Conservation (phyloP, 2,797 vertebrate species). For the Chloroceryle inda region DNA sequence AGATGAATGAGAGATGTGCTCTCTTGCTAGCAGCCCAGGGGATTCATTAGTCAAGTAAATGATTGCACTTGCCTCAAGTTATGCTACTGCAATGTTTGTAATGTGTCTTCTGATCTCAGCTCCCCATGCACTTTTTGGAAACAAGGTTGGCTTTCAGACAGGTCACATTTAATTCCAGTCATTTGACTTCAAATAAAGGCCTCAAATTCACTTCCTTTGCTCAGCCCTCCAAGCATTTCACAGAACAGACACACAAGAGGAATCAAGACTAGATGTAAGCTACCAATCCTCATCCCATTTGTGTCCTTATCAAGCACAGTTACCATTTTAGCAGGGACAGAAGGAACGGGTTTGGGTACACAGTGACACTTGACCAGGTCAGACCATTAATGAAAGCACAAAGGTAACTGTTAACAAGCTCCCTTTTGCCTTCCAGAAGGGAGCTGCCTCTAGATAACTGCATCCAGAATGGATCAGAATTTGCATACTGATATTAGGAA, state of each 20-base stretch:
- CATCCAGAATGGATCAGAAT: neutral
- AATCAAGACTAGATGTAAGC: neutral
- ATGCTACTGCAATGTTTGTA: slow-evolving; percentile 73
- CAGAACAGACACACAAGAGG: neutral
- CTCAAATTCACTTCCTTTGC: neutral
- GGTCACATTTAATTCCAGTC: slow-evolving; percentile 61
- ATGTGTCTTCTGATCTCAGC: slow-evolving; percentile 58
- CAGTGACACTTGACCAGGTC: neutral
- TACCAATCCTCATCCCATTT: neutral
- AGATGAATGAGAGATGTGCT: slow-evolving; percentile 64
- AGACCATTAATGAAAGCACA: neutral
- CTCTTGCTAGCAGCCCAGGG: slow-evolving; percentile 65
- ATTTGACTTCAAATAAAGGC: slow-evolving; percentile 50
- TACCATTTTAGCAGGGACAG: neutral
- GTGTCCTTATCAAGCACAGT: neutral
- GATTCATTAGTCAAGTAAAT: slow-evolving; percentile 77
- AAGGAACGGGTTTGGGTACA: neutral
- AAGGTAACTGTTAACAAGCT: neutral
- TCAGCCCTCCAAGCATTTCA: neutral
- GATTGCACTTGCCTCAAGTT: slow-evolving; percentile 70
- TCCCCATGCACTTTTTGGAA: slow-evolving; percentile 45
- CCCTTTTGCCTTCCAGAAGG: neutral
- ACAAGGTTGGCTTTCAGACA: slow-evolving; percentile 62
- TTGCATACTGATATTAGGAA: rapidly evolving
- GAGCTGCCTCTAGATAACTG: neutral